A percentile compares a stretch with the other conserved stretches of the same genome.
Evolutionary conservation across 2,113 vertebrate genomes (phyloP).

Genomic region (Pomatostomus ruficeps): DNA sequence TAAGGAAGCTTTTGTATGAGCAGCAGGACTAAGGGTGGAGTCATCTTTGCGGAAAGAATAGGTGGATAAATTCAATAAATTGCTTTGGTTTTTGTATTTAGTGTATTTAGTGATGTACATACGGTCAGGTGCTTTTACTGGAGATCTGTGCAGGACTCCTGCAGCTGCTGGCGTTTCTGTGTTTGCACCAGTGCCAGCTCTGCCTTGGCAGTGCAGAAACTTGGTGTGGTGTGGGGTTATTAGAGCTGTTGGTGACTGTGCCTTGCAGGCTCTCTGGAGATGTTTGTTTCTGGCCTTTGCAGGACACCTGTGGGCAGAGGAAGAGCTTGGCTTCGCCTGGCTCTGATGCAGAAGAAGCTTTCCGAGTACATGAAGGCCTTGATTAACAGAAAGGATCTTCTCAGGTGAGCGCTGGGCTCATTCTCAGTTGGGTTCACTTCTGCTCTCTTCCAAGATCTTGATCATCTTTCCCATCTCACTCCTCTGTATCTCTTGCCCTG

Average conservation of each 20-base stretch:
- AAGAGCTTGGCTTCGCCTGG: constrained; percentile 93
- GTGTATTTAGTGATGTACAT: rapidly evolving
- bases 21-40: not conserved
- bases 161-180: not conserved
- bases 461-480: not conserved
- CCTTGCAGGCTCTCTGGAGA: not conserved
- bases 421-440: not conserved
- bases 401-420: constrained; percentile 75
- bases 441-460: not conserved
- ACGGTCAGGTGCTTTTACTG: not conserved
- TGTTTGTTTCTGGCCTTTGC: not conserved
- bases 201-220: not conserved
- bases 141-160: not conserved
- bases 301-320: constrained; percentile 96
- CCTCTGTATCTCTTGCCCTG: not conserved
- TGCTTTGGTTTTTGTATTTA: not conserved
- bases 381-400: constrained; percentile 97
- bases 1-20: not conserved
- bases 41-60: not conserved
- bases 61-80: rapidly evolving
- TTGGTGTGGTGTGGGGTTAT: not conserved
- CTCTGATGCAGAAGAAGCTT: constrained; percentile 98
- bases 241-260: not conserved
- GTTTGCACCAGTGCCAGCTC: not conserved
- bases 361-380: constrained; percentile 99